These are phyloP conservation scores for Pogonomyrmex californicus DNA, from an alignment of 1,140 invertebrate species.

Conservation along the genomic window DNA sequence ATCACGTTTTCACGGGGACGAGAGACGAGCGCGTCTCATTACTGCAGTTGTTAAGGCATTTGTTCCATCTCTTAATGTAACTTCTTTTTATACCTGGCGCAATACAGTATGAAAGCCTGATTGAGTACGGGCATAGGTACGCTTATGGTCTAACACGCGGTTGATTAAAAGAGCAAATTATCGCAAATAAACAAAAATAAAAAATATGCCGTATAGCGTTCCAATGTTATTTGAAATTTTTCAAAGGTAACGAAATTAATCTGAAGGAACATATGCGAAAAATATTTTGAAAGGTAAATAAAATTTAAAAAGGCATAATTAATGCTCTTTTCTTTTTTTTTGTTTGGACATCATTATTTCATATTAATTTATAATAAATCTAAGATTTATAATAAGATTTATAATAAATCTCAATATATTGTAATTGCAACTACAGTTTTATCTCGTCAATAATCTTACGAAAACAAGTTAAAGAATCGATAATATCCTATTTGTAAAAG, in stretches of 20 bases:
- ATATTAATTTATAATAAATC: neutral
- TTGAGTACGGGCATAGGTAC: constrained; percentile 48
- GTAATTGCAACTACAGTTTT: neutral
- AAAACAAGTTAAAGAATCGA: constrained; percentile 16
- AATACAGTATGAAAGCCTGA: constrained; percentile 51
- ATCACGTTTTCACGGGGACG: constrained; percentile 71
- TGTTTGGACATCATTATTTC: neutral
- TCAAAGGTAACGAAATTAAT: constrained; percentile 5
- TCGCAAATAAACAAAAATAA: constrained; percentile 16
- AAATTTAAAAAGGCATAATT: neutral
- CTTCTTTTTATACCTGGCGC: constrained; percentile 5
- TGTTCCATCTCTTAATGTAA: constrained; percentile 30
- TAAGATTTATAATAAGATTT: constrained; percentile 8
- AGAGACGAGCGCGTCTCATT: constrained; percentile 67
- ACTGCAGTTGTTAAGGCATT: constrained; percentile 50
- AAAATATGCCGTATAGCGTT: neutral
- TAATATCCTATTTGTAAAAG: neutral
- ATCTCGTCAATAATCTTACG: constrained; percentile 24
- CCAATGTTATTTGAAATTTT: neutral
- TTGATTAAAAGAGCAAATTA: constrained; percentile 46
- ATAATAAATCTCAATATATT: neutral
- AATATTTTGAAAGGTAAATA: neutral
- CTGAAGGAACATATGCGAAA: neutral
- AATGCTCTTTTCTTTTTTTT: neutral
- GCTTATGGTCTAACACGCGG: constrained; percentile 13